A percentile compares a stretch with the other conserved stretches of the same genome.
phyloP scores from a whole-genome alignment of 1,140 invertebrate species.

The Phenacoccus solenopsis region DNA sequence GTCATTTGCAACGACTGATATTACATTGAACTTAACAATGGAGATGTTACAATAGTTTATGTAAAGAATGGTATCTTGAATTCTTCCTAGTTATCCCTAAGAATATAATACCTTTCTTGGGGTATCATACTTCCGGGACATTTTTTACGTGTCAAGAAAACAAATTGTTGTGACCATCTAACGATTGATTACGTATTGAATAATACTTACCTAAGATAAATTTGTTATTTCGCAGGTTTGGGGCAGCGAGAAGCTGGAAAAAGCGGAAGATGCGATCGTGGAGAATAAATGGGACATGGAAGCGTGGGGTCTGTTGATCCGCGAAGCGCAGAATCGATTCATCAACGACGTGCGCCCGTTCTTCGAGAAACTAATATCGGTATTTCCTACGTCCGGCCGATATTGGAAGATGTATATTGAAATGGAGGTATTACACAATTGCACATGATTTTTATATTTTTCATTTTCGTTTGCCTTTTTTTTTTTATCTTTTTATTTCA shows the following conservation, averaged over 20 bases:
- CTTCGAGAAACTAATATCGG: conserved; percentile 84
- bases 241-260: conserved; percentile 67
- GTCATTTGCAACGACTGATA: no score
- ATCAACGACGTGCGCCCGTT: conserved; percentile 82
- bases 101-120: no score
- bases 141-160: no score
- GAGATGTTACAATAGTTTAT: no score
- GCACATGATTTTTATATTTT: background rate
- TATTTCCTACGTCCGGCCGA: conserved; percentile 89
- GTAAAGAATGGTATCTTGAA: no score
- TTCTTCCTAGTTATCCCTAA: no score
- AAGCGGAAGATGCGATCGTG: conserved; percentile 67
- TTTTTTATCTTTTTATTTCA: background rate
- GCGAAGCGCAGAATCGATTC: conserved; percentile 79
- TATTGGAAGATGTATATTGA: conserved; percentile 99
- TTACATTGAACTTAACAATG: no score
- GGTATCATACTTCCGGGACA: no score
- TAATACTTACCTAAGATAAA: no score
- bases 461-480: background rate
- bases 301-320: conserved; percentile 87
- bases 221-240: conserved; percentile 50
- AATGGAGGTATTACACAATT: conserved; percentile 64
- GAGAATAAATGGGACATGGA: conserved; percentile 85
- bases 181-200: no score
- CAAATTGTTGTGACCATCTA: no score